phyloP scores from a whole-genome alignment of 35 echinoderm and acorn worm genomes.

The Strongylocentrotus purpuratus region DNA sequence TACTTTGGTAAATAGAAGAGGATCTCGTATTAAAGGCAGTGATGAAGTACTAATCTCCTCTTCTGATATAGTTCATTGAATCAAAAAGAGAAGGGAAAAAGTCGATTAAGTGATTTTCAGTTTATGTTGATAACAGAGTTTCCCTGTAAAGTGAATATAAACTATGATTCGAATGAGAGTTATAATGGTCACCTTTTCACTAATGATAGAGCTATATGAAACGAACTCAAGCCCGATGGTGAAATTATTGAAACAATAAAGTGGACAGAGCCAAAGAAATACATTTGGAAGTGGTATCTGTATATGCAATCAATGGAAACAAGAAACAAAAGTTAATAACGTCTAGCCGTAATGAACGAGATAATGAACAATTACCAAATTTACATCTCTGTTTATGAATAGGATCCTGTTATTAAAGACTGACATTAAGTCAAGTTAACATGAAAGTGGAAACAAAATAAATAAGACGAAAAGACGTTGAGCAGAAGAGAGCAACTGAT shows the following conservation, averaged over 20 bases:
- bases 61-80: background rate
- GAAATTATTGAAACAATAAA: no score
- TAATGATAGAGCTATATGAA: no score
- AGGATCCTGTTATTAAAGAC: background rate
- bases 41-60: background rate
- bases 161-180: no score
- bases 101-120: background rate
- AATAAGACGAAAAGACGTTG: background rate
- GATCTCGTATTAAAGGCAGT: background rate
- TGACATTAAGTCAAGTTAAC: background rate
- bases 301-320: no score
- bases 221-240: no score
- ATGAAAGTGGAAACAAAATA: background rate
- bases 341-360: background rate
- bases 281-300: no score
- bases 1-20: background rate
- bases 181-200: no score
- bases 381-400: background rate
- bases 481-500: background rate
- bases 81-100: background rate
- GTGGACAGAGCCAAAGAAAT: no score
- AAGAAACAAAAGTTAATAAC: no score
- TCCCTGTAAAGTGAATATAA: no score
- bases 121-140: background rate
- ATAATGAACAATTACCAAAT: background rate